A percentile compares a stretch with the other conserved stretches of the same genome.
Evolutionary conservation across 1,140 invertebrate genomes (phyloP).

Genomic region (Anadara kagoshimensis): DNA sequence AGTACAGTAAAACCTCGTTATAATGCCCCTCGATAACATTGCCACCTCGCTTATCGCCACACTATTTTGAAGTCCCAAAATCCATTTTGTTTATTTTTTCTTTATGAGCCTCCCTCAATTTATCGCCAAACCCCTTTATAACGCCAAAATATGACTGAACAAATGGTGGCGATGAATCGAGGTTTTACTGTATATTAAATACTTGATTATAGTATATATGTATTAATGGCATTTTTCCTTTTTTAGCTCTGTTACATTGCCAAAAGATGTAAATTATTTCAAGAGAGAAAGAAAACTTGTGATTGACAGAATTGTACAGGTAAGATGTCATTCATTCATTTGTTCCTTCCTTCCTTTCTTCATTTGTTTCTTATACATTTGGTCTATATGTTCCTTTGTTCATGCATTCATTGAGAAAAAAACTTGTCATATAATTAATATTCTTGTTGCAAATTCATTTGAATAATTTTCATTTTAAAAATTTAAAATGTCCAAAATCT

Average conservation of each 20-base stretch:
- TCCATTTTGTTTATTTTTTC: too few relatives aligned
- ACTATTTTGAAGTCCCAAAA: too few relatives aligned
- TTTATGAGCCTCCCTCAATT: too few relatives aligned
- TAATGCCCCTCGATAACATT: too few relatives aligned
- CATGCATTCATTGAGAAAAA: neutral
- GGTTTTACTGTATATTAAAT: neutral
- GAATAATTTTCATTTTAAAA: neutral
- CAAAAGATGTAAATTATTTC: slow-evolving; percentile 64
- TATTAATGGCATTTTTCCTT: slow-evolving; percentile 4
- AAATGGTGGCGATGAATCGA: too few relatives aligned
- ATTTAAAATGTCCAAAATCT: neutral
- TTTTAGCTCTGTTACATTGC: slow-evolving; percentile 67
- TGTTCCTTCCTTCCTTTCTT: neutral
- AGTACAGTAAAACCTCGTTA: too few relatives aligned
- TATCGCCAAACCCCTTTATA: too few relatives aligned
- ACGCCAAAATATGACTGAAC: too few relatives aligned
- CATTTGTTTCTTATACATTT: too few relatives aligned
- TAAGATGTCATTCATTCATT: slow-evolving; percentile 34
- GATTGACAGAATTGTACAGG: slow-evolving; percentile 64
- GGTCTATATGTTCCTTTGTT: too few relatives aligned
- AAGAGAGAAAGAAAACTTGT: slow-evolving; percentile 60
- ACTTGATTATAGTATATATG: neutral
- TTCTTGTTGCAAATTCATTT: neutral
- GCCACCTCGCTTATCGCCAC: too few relatives aligned
- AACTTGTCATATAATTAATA: neutral